These are phyloP conservation scores for Tenthredo distinguenda DNA, from an alignment of 2,888 invertebrate genomes.

Conservation along the genomic window DNA sequence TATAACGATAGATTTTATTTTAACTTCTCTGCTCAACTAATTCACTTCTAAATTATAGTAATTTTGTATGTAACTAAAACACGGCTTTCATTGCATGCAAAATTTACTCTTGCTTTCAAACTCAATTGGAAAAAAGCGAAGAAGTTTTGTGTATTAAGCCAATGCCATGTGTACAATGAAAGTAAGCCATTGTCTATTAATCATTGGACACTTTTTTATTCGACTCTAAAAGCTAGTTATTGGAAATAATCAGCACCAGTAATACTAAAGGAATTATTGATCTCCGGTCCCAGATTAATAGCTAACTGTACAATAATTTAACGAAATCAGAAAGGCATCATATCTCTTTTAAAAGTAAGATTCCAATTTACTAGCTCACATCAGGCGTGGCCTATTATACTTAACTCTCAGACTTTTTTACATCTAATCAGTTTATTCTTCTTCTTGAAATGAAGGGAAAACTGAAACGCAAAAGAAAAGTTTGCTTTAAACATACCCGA, in stretches of 20 bases:
- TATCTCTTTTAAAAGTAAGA: background rate
- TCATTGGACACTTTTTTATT: conserved; percentile 63
- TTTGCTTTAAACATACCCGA: conserved; percentile 87
- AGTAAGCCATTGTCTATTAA: conserved; percentile 44
- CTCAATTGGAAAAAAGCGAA: conserved; percentile 43
- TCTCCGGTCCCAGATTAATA: background rate
- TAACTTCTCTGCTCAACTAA: background rate
- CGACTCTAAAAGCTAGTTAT: background rate
- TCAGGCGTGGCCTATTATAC: background rate
- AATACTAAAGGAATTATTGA: background rate
- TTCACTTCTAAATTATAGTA: background rate
- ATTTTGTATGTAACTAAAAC: background rate
- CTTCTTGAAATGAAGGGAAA: background rate
- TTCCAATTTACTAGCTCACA: background rate
- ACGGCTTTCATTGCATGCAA: conserved; percentile 30
- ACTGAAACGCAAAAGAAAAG: background rate
- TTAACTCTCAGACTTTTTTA: background rate
- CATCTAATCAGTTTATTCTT: background rate
- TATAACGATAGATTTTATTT: background rate
- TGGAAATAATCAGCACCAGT: background rate
- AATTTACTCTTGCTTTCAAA: conserved; percentile 29
- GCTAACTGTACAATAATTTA: background rate
- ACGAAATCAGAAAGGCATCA: background rate
- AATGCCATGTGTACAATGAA: conserved; percentile 30
- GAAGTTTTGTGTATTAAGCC: conserved; percentile 29